These are phyloP conservation scores for Apotomis capreana DNA, from an alignment of 2,888 invertebrate species.

Conservation along the genomic window DNA sequence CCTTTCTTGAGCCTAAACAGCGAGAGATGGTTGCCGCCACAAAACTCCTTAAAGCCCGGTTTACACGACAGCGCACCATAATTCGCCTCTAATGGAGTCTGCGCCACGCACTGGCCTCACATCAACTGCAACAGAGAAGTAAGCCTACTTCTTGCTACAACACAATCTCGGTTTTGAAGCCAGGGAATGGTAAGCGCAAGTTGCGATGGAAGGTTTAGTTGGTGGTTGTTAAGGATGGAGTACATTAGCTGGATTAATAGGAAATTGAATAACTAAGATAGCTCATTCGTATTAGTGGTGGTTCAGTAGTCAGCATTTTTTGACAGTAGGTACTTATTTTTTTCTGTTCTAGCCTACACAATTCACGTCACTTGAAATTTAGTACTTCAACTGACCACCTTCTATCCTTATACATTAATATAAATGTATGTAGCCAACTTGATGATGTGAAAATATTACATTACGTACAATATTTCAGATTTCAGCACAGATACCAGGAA, in stretches of 20 bases:
- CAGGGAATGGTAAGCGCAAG: slow-evolving; percentile 43
- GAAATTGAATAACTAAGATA: not conserved
- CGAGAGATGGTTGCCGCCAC: slow-evolving; percentile 59
- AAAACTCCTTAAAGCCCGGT: slow-evolving; percentile 52
- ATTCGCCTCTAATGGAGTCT: slow-evolving; percentile 75
- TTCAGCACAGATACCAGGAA: too few relatives aligned
- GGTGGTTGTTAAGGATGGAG: slow-evolving; percentile 48
- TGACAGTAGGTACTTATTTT: too few relatives aligned
- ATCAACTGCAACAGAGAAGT: slow-evolving; percentile 66
- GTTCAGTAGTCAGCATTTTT: too few relatives aligned
- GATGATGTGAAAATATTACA: too few relatives aligned
- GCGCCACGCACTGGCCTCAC: slow-evolving; percentile 74
- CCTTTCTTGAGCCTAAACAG: not conserved
- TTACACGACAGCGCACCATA: slow-evolving; percentile 69
- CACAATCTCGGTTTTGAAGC: slow-evolving; percentile 53
- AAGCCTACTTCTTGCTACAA: slow-evolving; percentile 46
- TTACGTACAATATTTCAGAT: too few relatives aligned
- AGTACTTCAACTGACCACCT: too few relatives aligned
- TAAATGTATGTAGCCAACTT: too few relatives aligned
- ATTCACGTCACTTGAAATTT: too few relatives aligned
- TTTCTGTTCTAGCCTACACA: too few relatives aligned
- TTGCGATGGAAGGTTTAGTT: slow-evolving; percentile 44
- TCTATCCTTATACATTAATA: too few relatives aligned
- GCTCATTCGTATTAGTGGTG: not conserved
- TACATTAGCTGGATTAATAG: slow-evolving; percentile 40